A percentile compares a stretch with the other conserved stretches of the same genome.
Conservation (phyloP, 2,797 vertebrate genomes). For the Rhabdomys pumilio region DNA sequence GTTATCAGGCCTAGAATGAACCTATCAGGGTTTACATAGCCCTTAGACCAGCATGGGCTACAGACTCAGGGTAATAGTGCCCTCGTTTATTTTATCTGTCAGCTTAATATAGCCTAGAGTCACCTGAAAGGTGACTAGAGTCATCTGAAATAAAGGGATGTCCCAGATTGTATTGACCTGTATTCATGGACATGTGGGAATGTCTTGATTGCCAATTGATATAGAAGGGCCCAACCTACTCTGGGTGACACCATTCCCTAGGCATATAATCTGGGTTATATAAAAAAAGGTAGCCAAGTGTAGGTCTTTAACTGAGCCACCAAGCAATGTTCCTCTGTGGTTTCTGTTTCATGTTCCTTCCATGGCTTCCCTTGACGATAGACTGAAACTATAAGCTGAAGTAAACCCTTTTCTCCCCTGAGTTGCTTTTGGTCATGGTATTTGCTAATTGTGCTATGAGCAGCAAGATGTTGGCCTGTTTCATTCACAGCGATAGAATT, state of each 20-base stretch:
- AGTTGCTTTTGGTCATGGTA: background rate
- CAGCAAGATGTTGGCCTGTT: background rate
- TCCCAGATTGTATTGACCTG: background rate
- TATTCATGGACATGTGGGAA: background rate
- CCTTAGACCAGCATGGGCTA: accelerated
- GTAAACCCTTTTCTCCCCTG: background rate
- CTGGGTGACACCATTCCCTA: background rate
- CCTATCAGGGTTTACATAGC: background rate
- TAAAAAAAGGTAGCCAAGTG: background rate
- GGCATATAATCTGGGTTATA: background rate
- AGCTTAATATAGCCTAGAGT: background rate
- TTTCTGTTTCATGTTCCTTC: background rate
- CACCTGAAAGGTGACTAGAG: background rate
- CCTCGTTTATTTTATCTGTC: background rate
- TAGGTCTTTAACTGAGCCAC: background rate
- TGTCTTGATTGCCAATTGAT: background rate
- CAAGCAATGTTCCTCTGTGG: background rate
- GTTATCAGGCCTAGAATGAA: background rate
- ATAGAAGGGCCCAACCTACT: background rate
- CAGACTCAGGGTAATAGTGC: background rate
- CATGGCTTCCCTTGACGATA: background rate
- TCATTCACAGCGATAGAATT: background rate
- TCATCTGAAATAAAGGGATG: background rate
- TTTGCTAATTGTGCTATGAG: background rate
- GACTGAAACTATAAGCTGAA: background rate